Conservation (phyloP, 2,888 invertebrate species). For the Yponomeuta malinellus region DNA sequence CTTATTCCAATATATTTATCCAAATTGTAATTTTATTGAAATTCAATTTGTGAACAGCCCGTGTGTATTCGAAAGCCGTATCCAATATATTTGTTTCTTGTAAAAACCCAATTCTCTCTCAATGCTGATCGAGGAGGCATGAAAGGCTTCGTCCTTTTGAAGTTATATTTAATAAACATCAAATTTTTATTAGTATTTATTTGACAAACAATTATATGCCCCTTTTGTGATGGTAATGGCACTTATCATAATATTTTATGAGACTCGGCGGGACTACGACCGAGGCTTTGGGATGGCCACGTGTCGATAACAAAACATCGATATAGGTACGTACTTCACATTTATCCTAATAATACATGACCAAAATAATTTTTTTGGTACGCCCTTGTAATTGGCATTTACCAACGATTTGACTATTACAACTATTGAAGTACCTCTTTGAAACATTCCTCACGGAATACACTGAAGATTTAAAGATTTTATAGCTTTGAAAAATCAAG, state of each 20-base stretch:
- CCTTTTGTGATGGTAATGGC: constrained; percentile 73
- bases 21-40: not conserved
- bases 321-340: constrained; percentile 19
- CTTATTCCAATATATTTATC: not conserved
- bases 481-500: too few relatives aligned
- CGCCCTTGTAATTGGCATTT: too few relatives aligned
- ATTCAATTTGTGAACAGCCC: not conserved
- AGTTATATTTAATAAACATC: constrained; percentile 73
- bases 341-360: too few relatives aligned
- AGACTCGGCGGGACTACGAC: constrained; percentile 37
- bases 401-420: too few relatives aligned
- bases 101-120: constrained; percentile 5
- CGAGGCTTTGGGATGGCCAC: constrained; percentile 36
- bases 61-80: not conserved
- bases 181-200: constrained; percentile 72
- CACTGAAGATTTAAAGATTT: too few relatives aligned
- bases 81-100: constrained; percentile 13
- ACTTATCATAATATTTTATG: constrained; percentile 69
- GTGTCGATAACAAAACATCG: constrained; percentile 27
- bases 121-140: constrained; percentile 29
- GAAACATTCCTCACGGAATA: too few relatives aligned
- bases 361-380: too few relatives aligned
- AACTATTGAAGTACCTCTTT: too few relatives aligned
- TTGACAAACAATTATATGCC: constrained; percentile 74
- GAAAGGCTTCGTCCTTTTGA: constrained; percentile 43